Conservation (phyloP, 2,888 invertebrate species). For the Metellina segmentata region DNA sequence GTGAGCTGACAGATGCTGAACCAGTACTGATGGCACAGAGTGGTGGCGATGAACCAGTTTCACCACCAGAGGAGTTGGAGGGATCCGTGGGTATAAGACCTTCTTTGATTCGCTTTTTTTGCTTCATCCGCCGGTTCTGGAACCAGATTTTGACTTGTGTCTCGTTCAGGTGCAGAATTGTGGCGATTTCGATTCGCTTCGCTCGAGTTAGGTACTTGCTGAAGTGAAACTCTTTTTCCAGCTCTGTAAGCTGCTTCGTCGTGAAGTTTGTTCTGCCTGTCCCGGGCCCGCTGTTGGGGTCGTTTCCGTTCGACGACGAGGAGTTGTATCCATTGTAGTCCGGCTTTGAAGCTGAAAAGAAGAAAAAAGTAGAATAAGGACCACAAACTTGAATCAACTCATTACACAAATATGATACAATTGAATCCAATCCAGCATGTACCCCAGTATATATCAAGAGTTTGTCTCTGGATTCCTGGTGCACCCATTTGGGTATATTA, state of each 20-base stretch:
- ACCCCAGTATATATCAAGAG: no score
- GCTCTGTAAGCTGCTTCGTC: constrained; percentile 98
- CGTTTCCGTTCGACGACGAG: constrained; percentile 46
- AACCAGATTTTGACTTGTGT: constrained; percentile 96
- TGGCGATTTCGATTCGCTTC: constrained; percentile 97
- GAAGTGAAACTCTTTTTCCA: constrained; percentile 99
- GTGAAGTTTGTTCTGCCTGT: constrained; percentile 99
- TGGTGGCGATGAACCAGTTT: constrained; percentile 69
- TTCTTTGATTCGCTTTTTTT: constrained; percentile 97
- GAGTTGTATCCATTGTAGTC: constrained; percentile 70
- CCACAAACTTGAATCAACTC: not conserved
- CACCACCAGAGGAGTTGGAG: constrained; percentile 54
- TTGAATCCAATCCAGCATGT: no score
- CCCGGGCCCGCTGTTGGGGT: constrained; percentile 62
- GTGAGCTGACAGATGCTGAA: constrained; percentile 58
- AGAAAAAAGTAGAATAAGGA: not conserved
- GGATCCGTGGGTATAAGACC: constrained; percentile 86
- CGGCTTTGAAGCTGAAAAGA: constrained; percentile 53
- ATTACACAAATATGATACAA: not conserved
- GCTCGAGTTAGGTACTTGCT: constrained; percentile 99
- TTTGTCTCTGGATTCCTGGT: no score
- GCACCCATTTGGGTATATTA: no score
- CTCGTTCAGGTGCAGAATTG: constrained; percentile 96
- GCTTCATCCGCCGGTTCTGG: constrained; percentile 99
- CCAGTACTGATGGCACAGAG: constrained; percentile 42